phyloP scores from a whole-genome alignment of 1,140 invertebrate genomes.

The Anastrepha ludens region DNA sequence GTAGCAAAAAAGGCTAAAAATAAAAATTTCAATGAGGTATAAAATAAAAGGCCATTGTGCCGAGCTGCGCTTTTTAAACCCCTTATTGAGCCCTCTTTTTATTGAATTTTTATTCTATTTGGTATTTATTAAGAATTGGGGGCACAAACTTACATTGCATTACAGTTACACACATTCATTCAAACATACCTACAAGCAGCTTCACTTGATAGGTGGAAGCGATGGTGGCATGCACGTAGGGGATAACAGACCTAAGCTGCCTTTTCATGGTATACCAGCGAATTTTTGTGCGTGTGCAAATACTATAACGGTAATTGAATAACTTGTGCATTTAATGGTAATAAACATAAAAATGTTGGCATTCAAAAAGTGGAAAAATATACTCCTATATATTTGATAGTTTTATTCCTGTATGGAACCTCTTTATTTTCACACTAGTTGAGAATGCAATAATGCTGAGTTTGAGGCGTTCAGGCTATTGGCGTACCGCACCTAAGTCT shows the following conservation, averaged over 20 bases:
- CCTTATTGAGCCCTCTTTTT: neutral
- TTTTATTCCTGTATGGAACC: too few species aligned
- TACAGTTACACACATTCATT: too few species aligned
- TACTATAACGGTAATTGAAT: slow-evolving; percentile 39
- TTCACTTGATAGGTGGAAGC: too few species aligned
- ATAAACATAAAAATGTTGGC: slow-evolving; percentile 45
- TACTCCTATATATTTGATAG: too few species aligned
- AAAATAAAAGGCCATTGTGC: slow-evolving; percentile 24
- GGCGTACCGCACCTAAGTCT: too few species aligned
- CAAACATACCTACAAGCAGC: too few species aligned
- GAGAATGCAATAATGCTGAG: too few species aligned
- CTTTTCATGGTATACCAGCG: neutral
- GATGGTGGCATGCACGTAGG: too few species aligned
- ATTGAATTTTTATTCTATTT: slow-evolving; percentile 39
- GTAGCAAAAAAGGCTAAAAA: neutral
- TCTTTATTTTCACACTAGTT: too few species aligned
- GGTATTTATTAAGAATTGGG: slow-evolving; percentile 33
- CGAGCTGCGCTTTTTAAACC: slow-evolving; percentile 7
- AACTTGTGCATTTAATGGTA: slow-evolving; percentile 23
- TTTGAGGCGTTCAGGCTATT: too few species aligned
- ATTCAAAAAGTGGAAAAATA: neutral
- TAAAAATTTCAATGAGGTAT: slow-evolving; percentile 37
- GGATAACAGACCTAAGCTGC: neutral
- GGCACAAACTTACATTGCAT: neutral
- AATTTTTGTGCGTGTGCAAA: slow-evolving; percentile 16